A percentile compares a stretch with the other conserved stretches of the same genome.
phyloP scores from a whole-genome alignment of 1,140 invertebrate genomes.

The Eulimnadia texana region DNA sequence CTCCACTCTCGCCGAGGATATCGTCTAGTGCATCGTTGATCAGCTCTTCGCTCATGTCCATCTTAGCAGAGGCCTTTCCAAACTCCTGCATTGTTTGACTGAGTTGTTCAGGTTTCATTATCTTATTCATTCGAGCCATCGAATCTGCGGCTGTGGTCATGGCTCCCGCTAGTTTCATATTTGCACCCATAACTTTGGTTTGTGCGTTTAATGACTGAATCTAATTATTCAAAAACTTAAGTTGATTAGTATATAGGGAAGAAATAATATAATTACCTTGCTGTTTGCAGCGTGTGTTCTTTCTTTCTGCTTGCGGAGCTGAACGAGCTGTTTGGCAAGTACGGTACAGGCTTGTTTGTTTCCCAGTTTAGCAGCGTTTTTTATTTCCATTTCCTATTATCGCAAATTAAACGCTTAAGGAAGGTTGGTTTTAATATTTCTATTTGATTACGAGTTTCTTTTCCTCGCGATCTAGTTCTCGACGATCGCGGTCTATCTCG shows the following conservation, averaged over 20 bases:
- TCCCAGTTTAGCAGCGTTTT: conserved; percentile 68
- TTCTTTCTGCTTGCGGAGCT: conserved; percentile 73
- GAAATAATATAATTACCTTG: conserved; percentile 35
- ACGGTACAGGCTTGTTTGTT: conserved; percentile 68
- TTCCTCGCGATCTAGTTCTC: conserved; percentile 68
- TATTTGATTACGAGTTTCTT: conserved; percentile 56
- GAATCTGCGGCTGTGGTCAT: conserved; percentile 75
- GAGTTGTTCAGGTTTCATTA: conserved; percentile 71
- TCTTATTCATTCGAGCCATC: conserved; percentile 73
- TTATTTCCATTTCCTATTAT: conserved; percentile 66
- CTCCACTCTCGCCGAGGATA: conserved; percentile 71
- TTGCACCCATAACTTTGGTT: conserved; percentile 76
- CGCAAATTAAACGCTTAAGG: background rate
- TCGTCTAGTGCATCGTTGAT: conserved; percentile 84
- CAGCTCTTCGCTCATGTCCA: conserved; percentile 92
- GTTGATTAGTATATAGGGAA: background rate
- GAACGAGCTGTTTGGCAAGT: conserved; percentile 75
- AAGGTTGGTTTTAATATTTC: too few relatives aligned
- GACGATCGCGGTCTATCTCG: conserved; percentile 66
- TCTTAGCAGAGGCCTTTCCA: conserved; percentile 61
- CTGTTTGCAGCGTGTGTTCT: conserved; percentile 60
- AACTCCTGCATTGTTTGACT: conserved; percentile 68
- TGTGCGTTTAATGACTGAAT: conserved; percentile 62
- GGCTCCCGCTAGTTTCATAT: conserved; percentile 65
- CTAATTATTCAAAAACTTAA: conserved; percentile 31